Evolutionary conservation across 2,113 vertebrate species (phyloP).

Genomic region (Spermophilus dauricus): DNA sequence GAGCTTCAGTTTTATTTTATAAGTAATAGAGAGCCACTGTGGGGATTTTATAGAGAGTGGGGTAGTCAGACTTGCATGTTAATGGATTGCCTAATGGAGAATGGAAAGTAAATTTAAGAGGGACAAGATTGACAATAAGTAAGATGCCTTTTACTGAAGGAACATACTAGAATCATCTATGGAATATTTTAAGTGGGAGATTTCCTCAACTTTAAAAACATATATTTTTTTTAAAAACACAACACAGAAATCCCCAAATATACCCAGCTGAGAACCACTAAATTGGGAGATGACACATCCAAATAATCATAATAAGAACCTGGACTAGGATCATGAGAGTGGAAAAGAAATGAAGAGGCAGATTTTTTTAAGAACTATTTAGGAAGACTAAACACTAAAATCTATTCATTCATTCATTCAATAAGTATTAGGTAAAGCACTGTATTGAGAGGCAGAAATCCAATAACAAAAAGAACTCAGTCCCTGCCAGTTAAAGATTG

Average conservation of each 20-base stretch:
- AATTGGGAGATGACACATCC: background rate
- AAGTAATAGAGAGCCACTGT: background rate
- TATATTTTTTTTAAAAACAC: background rate
- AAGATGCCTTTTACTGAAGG: background rate
- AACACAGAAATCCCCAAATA: conserved; percentile 30
- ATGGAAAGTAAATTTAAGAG: background rate
- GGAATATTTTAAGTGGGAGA: conserved; percentile 38
- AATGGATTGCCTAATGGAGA: background rate
- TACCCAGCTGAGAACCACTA: background rate
- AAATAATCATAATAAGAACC: background rate
- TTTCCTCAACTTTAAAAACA: conserved; percentile 38
- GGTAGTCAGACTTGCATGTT: background rate
- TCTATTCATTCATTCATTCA: background rate
- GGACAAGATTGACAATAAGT: conserved; percentile 22
- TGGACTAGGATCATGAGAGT: background rate
- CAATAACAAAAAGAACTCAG: background rate
- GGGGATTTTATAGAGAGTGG: background rate
- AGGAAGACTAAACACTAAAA: background rate
- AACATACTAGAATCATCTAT: background rate
- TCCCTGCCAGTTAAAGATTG: background rate
- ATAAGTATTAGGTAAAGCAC: background rate
- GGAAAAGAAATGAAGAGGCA: background rate
- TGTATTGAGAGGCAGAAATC: background rate
- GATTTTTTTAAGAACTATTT: background rate
- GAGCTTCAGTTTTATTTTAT: background rate